Evolutionary conservation across 2,888 invertebrate genomes (phyloP), one percentile per base, ranked within the genome.

Genomic region (Conistra vaccinii): DNA sequence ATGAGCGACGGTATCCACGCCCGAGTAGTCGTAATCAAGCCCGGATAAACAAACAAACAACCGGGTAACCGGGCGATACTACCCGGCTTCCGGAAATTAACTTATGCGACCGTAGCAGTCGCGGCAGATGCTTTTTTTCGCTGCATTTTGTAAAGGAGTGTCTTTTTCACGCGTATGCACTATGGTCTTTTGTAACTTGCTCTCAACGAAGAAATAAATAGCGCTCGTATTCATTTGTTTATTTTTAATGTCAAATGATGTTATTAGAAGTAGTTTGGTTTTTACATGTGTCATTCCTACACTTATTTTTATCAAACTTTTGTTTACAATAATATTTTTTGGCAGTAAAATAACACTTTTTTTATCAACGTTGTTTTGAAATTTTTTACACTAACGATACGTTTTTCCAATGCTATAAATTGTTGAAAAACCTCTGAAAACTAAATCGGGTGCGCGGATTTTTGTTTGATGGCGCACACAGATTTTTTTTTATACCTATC

Each of bases 1-100:
- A 85, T 86, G 80, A 84, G 70, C 78, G 72, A 71, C 69, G 62
- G 68, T 80, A 84, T 78, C 76, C 83, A 78, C 76, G 69, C 73
- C 73, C 74, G 76, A 63, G 69, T 73, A 72, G 72, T 75, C 78
- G 84, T 87, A 88, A 88, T 88, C 86, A 88, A 88, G 80, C 81
- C 75, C 73, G 84, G 87, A 83, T 84, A 87, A 85, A 87, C 84
- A 88, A 87, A 85, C 85, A 85, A 85, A 85, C 77, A 78, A 74
- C 72, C 60, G 51, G 66, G 74, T 75, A 75, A 76, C 72, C 68
- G 62, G 60, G 73, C 62, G 42, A 73, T 85, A 81, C 65, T 69
- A 62, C 81, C 69, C 77, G 73, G 79, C 72, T 78, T 80, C 62
- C 69, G 78, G 76, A 84, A 85, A 89, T 88, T 84, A 80, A 84